Conservation (phyloP, 2,113 vertebrate genomes). For the Zosterops hypoxanthus region DNA sequence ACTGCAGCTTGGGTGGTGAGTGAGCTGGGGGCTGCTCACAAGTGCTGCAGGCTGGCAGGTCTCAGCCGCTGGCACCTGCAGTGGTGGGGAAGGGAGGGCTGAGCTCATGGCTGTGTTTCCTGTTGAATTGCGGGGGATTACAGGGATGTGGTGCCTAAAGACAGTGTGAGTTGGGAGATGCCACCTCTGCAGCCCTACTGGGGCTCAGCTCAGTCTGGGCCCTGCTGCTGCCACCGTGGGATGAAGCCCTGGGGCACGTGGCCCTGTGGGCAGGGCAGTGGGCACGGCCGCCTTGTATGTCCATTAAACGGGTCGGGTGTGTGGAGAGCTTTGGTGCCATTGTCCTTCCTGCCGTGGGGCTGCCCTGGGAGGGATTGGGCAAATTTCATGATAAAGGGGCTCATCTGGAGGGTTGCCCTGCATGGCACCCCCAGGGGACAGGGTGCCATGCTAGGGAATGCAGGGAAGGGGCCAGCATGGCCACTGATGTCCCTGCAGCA, state of each 20-base stretch:
- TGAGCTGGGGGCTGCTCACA: not conserved
- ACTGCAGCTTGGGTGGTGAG: not conserved
- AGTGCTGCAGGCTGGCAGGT: not conserved
- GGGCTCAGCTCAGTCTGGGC: not conserved
- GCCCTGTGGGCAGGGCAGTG: not conserved
- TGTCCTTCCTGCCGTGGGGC: not conserved
- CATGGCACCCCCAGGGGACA: too few relatives aligned
- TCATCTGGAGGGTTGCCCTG: accelerated
- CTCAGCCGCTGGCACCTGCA: not conserved
- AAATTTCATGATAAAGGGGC: accelerated
- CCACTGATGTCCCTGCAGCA: not conserved
- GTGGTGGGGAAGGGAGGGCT: not conserved
- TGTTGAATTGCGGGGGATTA: not conserved
- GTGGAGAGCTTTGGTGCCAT: not conserved
- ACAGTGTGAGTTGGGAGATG: not conserved
- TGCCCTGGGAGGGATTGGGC: accelerated
- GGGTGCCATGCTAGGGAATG: accelerated
- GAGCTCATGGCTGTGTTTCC: accelerated
- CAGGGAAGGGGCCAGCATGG: not conserved
- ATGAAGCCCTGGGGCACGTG: accelerated
- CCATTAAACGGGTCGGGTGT: constrained; percentile 44
- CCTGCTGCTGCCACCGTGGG: not conserved
- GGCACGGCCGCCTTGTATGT: not conserved
- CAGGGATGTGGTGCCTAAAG: not conserved
- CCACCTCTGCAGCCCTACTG: not conserved